phyloP scores from a whole-genome alignment of 2,113 vertebrate genomes.

The Eretmodus cyanostictus region DNA sequence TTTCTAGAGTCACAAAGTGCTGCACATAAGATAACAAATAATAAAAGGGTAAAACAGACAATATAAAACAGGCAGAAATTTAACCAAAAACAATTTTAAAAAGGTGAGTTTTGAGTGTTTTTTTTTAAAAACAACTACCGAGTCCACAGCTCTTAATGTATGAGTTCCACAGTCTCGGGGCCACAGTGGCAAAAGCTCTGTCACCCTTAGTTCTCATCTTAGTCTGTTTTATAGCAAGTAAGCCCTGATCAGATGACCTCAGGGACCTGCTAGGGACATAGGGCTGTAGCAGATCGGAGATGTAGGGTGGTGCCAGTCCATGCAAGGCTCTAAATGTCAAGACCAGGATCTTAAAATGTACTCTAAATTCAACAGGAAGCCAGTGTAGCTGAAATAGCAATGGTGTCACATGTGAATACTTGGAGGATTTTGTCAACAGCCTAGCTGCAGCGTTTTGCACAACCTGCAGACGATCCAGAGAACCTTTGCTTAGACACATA shows the following conservation, averaged over 20 bases:
- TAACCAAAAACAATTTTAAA: neutral
- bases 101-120: neutral
- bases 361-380: no score
- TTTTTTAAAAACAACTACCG: neutral
- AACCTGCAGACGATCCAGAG: neutral
- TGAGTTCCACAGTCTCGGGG: neutral
- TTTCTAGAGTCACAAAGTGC: neutral
- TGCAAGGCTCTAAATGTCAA: neutral
- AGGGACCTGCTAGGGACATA: neutral
- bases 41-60: neutral
- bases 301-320: neutral
- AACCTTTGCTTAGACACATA: neutral
- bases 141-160: neutral
- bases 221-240: neutral
- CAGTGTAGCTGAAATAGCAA: neutral
- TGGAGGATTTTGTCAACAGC: neutral
- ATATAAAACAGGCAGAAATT: neutral
- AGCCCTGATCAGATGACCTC: neutral
- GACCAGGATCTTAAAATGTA: no score
- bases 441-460: neutral
- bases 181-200: neutral
- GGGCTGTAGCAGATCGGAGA: neutral
- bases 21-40: neutral
- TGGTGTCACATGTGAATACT: neutral
- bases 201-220: neutral